phyloP scores from a whole-genome alignment of 2,113 vertebrate species.

The Axis porcinus region DNA sequence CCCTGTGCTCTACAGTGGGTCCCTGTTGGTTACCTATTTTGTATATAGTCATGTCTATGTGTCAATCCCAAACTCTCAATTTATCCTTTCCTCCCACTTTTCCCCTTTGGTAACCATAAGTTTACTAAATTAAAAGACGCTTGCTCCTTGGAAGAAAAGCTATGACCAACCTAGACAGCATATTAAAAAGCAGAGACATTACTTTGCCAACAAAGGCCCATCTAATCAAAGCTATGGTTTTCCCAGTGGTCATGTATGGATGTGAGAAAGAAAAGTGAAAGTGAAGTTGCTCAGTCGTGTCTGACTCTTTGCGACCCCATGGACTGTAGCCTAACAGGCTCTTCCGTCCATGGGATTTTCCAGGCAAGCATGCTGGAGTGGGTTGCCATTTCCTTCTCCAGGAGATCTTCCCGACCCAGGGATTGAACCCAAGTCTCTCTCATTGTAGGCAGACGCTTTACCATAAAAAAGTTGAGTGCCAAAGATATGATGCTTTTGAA shows the following conservation, averaged over 20 bases:
- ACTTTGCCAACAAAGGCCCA: neutral
- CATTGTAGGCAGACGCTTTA: neutral
- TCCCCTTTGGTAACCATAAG: neutral
- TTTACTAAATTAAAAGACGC: neutral
- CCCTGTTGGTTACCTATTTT: neutral
- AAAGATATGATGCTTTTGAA: neutral
- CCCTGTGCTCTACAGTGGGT: neutral
- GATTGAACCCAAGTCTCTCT: fast-evolving
- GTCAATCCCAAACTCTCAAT: neutral
- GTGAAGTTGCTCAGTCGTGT: neutral
- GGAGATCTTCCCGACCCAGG: neutral
- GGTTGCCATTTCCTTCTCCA: neutral
- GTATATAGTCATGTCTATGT: neutral
- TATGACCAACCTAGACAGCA: neutral
- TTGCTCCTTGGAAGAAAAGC: neutral
- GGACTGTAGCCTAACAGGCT: neutral
- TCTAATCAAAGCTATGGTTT: neutral
- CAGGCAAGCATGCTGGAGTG: neutral
- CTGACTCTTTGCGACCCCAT: neutral
- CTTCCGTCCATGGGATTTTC: neutral
- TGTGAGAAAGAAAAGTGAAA: neutral
- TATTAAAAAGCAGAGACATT: neutral
- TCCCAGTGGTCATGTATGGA: neutral
- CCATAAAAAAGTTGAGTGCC: neutral
- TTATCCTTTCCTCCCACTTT: neutral